phyloP scores from a whole-genome alignment of 2,113 vertebrate genomes.

The Eudyptes chrysolophus region DNA sequence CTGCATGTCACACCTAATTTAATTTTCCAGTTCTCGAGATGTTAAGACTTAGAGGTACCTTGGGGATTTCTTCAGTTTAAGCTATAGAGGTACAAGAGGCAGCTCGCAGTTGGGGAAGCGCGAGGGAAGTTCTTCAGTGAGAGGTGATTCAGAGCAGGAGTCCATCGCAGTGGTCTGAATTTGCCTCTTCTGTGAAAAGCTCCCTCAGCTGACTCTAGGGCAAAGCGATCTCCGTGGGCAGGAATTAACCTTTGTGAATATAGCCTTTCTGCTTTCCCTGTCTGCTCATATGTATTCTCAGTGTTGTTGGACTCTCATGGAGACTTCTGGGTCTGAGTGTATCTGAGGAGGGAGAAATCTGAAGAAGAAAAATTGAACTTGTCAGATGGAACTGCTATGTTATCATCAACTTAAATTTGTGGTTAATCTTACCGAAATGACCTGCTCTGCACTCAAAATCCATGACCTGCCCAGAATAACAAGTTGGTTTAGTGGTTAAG shows the following conservation, averaged over 20 bases:
- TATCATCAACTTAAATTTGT: not conserved
- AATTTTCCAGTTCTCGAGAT: not conserved
- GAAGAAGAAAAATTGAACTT: not conserved
- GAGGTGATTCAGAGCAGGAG: not conserved
- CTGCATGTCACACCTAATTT: not conserved
- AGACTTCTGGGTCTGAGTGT: too few relatives aligned
- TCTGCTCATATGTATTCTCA: rapidly evolving
- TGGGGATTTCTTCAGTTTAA: not conserved
- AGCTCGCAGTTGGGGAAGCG: not conserved
- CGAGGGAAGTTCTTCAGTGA: rapidly evolving
- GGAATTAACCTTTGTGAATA: rapidly evolving
- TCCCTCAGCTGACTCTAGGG: not conserved
- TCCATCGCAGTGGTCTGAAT: not conserved
- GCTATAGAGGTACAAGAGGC: not conserved
- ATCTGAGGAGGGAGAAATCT: not conserved
- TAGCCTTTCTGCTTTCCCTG: not conserved
- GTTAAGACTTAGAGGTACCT: rapidly evolving
- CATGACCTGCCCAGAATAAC: not conserved
- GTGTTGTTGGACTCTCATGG: not conserved
- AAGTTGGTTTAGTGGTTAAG: not conserved
- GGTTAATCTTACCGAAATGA: not conserved
- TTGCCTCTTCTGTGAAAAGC: not conserved
- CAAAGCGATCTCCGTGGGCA: not conserved
- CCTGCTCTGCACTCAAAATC: not conserved
- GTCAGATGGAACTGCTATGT: not conserved